Evolutionary conservation across 1,140 invertebrate species (phyloP).

Genomic region (Anastrepha obliqua): DNA sequence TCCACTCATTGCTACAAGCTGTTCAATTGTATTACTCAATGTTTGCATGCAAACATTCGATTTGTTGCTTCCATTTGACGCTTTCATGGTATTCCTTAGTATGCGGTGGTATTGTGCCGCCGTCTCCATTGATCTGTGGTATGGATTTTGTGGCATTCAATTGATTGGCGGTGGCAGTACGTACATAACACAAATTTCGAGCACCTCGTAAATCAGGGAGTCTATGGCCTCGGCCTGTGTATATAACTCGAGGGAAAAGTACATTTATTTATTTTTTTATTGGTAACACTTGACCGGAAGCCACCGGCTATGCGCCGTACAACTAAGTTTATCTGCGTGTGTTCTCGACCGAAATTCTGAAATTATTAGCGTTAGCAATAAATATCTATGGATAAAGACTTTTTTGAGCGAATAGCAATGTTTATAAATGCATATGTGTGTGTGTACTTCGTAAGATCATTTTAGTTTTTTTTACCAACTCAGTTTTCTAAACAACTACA

Average conservation of each 20-base stretch:
- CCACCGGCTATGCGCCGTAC: not conserved
- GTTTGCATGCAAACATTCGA: not conserved
- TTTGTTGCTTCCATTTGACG: conserved; percentile 16
- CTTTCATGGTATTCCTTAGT: not conserved
- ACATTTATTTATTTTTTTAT: conserved; percentile 1
- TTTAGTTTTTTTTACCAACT: too few relatives aligned
- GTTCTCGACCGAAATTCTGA: not conserved
- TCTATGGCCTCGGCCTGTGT: not conserved
- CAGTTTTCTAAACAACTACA: too few relatives aligned
- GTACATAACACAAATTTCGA: not conserved
- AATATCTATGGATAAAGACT: not conserved
- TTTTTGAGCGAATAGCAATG: not conserved
- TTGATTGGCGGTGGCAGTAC: conserved; percentile 30
- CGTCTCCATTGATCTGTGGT: not conserved
- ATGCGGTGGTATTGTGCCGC: not conserved
- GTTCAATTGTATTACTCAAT: not conserved
- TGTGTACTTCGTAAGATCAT: too few relatives aligned
- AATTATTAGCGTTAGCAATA: not conserved
- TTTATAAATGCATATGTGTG: too few relatives aligned
- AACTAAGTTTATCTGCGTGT: not conserved
- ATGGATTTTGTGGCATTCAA: conserved; percentile 13
- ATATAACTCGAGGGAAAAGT: not conserved
- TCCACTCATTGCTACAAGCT: not conserved
- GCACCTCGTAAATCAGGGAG: not conserved
- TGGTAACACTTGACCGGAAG: conserved; percentile 32